Evolutionary conservation across 2,113 vertebrate species (phyloP), one percentile per base, ranked within the genome.

Genomic region (Ondatra zibethicus): DNA sequence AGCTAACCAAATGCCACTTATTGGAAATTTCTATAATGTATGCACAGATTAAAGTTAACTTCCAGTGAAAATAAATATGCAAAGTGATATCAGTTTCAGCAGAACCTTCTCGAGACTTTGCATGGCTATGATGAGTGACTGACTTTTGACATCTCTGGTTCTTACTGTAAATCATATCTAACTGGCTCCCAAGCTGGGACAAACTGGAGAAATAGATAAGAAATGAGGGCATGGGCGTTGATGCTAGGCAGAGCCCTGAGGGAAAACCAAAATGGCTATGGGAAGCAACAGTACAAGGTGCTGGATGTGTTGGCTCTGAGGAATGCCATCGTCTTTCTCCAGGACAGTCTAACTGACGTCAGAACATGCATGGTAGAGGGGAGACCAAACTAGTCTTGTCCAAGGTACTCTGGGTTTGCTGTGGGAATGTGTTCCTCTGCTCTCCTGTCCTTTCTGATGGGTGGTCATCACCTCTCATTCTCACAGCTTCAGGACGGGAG

Each of bases 341-440:
- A 50, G 12, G 80, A 76, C 75, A 77, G 76, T 19, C 45, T 25
- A 0, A 3, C 7, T 29, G 39, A 5, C 16, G 1, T 7, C 10
- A 36, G 23, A 8, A 7, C 12, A 47, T 4, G 4, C 3, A 5
- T 0, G 0, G 0, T 1, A 0, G 25, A 29, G 68, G 21, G 39
- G 13, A 14, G 7, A 23, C 2, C 3, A 70, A 4, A 68, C 23
- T 12, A 12, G 11, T 4, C 31, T 36, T 9, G 0, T 31, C n/a
- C 19, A 0, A 21, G 55, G 65, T 7, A 31, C 73, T 39, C 66
- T 78, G 4, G 14, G 0, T 12, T 6, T 17, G 11, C 1, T 14
- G 47, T 3, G 16, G 27, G 10, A 6, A 7, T 8, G 14, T 21
- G 1, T 4, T 9, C 68, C 31, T 27, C 76, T 80, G 11, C 2